Conservation (phyloP, 2,113 vertebrate species). For the Mormyrus lacerda region DNA sequence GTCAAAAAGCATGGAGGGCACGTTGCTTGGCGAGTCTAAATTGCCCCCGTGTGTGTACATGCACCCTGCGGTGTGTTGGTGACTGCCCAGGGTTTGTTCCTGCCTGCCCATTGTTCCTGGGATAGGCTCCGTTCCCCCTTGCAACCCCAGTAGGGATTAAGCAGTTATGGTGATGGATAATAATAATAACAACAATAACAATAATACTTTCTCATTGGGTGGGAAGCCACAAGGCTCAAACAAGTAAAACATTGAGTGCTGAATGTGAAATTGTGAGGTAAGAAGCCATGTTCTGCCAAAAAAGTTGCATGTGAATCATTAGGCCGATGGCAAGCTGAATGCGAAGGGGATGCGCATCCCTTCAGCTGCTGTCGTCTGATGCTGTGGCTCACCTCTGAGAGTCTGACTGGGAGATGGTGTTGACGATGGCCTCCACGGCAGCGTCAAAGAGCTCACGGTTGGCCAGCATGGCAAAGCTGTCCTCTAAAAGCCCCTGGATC, state of each 20-base stretch:
- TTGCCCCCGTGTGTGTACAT: too few species aligned
- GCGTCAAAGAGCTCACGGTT: conserved; percentile 86
- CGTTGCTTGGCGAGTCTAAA: too few species aligned
- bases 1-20: too few species aligned
- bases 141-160: too few species aligned
- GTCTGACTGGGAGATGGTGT: conserved; percentile 84
- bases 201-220: neutral
- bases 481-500: conserved; percentile 80
- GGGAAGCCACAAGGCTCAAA: neutral
- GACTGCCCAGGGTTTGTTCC: too few species aligned
- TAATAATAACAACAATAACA: neutral
- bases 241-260: neutral
- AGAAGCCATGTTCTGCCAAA: neutral
- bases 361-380: neutral
- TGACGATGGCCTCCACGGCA: conserved; percentile 89
- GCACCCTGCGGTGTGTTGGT: too few species aligned
- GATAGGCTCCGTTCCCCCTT: too few species aligned
- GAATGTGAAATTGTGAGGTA: neutral
- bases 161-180: too few species aligned
- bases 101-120: too few species aligned
- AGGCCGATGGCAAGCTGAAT: neutral
- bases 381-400: conserved; percentile 78
- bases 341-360: neutral
- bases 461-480: conserved; percentile 75
- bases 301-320: neutral